Evolutionary conservation across 2,797 vertebrate species (phyloP).

Genomic region (Paramormyrops hopkinsi): DNA sequence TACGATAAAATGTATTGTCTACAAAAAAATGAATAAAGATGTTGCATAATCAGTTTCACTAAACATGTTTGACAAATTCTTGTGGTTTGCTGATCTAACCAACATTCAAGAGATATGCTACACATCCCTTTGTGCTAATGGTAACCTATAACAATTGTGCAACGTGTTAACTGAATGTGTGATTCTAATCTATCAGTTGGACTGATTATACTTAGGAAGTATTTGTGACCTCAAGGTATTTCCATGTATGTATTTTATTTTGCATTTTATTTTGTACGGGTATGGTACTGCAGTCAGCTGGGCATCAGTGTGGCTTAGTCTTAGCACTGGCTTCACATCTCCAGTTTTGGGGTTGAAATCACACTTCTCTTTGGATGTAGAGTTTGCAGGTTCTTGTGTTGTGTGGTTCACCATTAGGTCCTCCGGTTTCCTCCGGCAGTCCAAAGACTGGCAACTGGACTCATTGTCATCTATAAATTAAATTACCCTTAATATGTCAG

Average conservation of each 20-base stretch:
- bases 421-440: neutral
- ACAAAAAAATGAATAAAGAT: constrained; percentile 25
- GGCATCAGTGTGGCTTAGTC: neutral
- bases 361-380: neutral
- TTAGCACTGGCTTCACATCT: neutral
- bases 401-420: neutral
- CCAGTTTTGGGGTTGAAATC: neutral
- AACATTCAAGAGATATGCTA: neutral
- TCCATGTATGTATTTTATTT: neutral
- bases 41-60: constrained; percentile 23
- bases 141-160: neutral
- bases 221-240: neutral
- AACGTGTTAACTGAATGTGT: neutral
- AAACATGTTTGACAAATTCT: neutral
- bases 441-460: neutral
- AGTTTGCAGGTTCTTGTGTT: neutral
- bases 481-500: neutral
- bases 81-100: neutral
- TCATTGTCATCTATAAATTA: neutral
- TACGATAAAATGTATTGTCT: constrained; percentile 24
- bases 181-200: neutral
- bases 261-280: neutral
- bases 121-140: neutral
- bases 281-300: neutral
- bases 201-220: neutral